Evolutionary conservation across 2,113 vertebrate genomes (phyloP), one percentile per base, ranked within the genome.

Genomic region (Cyanistes caeruleus): DNA sequence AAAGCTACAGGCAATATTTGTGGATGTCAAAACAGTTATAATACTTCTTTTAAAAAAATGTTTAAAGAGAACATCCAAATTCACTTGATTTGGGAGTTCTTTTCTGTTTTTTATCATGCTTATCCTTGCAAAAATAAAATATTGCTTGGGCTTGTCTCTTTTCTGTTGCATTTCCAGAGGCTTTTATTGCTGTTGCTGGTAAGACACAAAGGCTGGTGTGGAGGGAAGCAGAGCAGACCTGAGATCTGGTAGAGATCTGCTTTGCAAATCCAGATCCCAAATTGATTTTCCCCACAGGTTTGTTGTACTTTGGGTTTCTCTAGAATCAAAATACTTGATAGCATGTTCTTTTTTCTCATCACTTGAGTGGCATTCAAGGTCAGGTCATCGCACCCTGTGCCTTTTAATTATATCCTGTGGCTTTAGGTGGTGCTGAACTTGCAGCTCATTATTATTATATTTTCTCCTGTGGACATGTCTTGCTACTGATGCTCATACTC

Each of bases 381-480:
- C 70, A 74, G 43, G 70, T 68, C 63, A 37, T 65, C 8, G 0
- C 35, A 94, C 68, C 9, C 44, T 43, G 48, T 74, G 48, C 92
- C 22, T 90, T 86, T 95, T 93, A 85, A 94, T 95, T 94, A 74
- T 56, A 76, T 86, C 80, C 79, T 37, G 22, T 94, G 90, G 59
- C 93, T 96, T 88, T 91, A 70, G 90, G 85, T 90, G 78, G 41
- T 46, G 65, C 91, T 93, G 89, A 95, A 94, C 72, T 88, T 74
- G 89, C 80, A 84, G 69, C 89, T 95, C 89, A 91, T 94, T 87
- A 70, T 87, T 92, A 83, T 69, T 86, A 23, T 81, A 72, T 91
- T 93, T 97, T 95, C 69, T 96, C 80, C 91, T 27, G 80, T 92
- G 94, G 91, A 89, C 92, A 88, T 81, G 60, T 76, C 95, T 91